These are phyloP conservation scores for Antitype chi DNA, from an alignment of 2,888 invertebrate species.

Conservation along the genomic window DNA sequence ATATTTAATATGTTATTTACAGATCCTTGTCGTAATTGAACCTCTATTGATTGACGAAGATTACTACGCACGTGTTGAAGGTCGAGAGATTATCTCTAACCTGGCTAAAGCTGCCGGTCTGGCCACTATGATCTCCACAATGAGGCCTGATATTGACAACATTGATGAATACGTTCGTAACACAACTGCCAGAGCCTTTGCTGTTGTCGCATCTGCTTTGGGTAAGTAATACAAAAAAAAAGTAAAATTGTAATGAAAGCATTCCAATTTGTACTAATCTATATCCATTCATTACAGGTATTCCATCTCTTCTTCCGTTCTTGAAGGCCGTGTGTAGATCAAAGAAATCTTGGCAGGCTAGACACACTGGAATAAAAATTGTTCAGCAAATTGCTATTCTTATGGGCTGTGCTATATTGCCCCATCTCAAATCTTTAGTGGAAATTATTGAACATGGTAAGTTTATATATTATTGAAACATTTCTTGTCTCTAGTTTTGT, in stretches of 20 bases:
- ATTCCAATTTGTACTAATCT: neutral
- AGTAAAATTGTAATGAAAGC: neutral
- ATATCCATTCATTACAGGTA: constrained; percentile 85
- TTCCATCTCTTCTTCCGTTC: constrained; percentile 99
- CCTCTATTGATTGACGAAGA: constrained; percentile 99
- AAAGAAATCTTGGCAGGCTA: constrained; percentile 99
- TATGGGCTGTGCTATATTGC: constrained; percentile 99
- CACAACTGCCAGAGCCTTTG: constrained; percentile 99
- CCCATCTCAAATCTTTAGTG: constrained; percentile 99
- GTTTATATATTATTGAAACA: constrained; percentile 54
- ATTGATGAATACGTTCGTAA: constrained; percentile 99
- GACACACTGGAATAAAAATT: constrained; percentile 99
- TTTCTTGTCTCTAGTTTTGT: neutral
- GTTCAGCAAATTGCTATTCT: constrained; percentile 99
- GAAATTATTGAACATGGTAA: constrained; percentile 99
- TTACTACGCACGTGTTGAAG: constrained; percentile 99
- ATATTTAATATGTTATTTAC: constrained; percentile 47
- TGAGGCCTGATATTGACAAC: constrained; percentile 99
- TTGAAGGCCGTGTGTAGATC: constrained; percentile 99
- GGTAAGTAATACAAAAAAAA: constrained; percentile 87
- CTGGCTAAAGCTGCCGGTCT: constrained; percentile 99
- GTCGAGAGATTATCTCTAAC: constrained; percentile 99
- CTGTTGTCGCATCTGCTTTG: constrained; percentile 99
- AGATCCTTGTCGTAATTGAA: constrained; percentile 99
- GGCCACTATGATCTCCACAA: constrained; percentile 99